Evolutionary conservation across 2,797 vertebrate genomes (phyloP), one percentile per base, ranked within the genome.

Genomic region (Mus caroli): DNA sequence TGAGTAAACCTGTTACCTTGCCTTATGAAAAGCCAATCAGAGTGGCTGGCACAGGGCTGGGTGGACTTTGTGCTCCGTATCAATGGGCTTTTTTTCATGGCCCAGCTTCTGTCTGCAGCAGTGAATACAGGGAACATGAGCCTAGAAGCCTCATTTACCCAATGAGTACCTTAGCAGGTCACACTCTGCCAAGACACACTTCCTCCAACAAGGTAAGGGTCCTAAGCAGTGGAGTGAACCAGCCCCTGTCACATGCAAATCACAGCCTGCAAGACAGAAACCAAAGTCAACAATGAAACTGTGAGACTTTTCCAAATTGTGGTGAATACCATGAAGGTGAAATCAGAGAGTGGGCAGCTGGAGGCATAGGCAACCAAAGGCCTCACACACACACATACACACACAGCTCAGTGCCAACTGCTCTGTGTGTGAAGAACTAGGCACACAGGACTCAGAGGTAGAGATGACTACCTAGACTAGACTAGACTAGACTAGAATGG

Each of bases 291-390:
- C 7, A 62, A n/a, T 69, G 78, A 69, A 90, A 54, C 12, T 26
- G 7, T 28, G 46, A 89, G 46, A 76, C 69, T 43, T 71, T 79
- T 94, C 95, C 76, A 93, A 73, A 92, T 19, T 37, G 17, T 43
- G 17, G 17, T 86, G 58, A 1, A 14, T n/a, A 40, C 26, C 14
- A 13, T 73, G 37, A 79, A 31, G 19, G 58, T n/a, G 8, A 46
- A 73, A 54, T 40, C 58, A 76, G 3, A 37, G 31, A 67, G 26
- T 9, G 2, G 56, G 67, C 28, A 84, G 40, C 0, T 43, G 12
- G 19, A 84, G 71, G 26, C 6, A 12, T 5, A 28, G 34, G 22
- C 88, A 37, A 83, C n/a, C 52, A 37, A 91, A 85, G 26, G 64
- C 31, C 26, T 88, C 67, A 67, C 64, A 67, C 31, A 64, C 62